Base-by-base conservation (phyloP, 2,113 vertebrate genomes). In the Clarias magur region DNA sequence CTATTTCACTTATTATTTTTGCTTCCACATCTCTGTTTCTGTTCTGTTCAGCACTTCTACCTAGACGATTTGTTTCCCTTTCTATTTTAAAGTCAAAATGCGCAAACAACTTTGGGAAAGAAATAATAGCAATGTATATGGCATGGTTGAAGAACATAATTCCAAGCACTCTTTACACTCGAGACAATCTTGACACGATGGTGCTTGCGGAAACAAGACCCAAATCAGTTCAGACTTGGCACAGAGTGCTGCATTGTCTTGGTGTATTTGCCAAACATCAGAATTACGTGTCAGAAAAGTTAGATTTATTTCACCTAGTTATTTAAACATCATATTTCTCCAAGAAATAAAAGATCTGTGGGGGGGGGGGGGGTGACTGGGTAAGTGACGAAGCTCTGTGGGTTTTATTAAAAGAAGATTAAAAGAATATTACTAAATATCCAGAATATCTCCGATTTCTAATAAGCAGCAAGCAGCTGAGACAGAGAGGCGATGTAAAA, bases 401-500 rank as follows among this genome's bases (percentile, higher is more conserved):
- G 85, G 86, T 90, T 80, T 53, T 34, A 53, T 62, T 88, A 90
- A 91, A 91, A 70, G 80, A 8, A 42, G 83, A 53, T 62, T 88
- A 90, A 91, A 91, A 70, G 80, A 8, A 42, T 81, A 84, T 87
- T 4, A 76, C 82, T 85, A 86, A 82, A 90, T 54, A 68, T 48
- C 54, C 79, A 80, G 48, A 68, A 72, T 68, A 92, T 93, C 94
- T 96, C 93, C 88, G 89, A 93, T 96, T 96, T 95, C 91, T 93
- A 96, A 95, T 96, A 95, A 93, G 91, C 91, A 94, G 93, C 89
- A 94, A 92, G 93, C 89, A 92, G 94, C 94, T 95, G 94, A 93
- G 95, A 94, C 94, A 91, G 85, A 92, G 93, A 90, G 92, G 91
- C 93, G 91, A 93, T 93, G 92, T 90, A 56, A 93, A 93, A 92